phyloP scores from a whole-genome alignment of 2,113 vertebrate species.

The Salvelinus sp. region DNA sequence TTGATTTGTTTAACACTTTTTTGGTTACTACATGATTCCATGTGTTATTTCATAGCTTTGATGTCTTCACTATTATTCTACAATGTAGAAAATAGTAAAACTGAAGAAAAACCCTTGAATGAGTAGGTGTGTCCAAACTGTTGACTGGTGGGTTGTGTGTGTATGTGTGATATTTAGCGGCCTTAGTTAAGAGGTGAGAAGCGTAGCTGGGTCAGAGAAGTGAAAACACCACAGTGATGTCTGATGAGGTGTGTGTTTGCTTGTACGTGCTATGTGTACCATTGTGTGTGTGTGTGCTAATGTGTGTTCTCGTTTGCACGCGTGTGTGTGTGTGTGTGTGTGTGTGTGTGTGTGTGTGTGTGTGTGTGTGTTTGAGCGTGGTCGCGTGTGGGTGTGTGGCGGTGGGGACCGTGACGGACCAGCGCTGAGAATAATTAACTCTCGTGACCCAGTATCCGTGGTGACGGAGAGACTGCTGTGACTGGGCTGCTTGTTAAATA shows the following conservation, averaged over 20 bases:
- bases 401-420: conserved; percentile 38
- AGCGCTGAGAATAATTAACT: conserved; percentile 70
- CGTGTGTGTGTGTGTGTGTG: conserved; percentile 18
- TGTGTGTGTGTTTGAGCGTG: conserved; percentile 10
- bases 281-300: conserved; percentile 13
- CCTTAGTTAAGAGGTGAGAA: conserved; percentile 32
- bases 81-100: too few relatives aligned
- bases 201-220: conserved; percentile 26
- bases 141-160: background rate
- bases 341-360: conserved; percentile 11
- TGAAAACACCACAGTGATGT: background rate
- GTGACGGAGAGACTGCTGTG: conserved; percentile 51
- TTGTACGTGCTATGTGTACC: conserved; percentile 4
- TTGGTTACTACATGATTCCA: too few relatives aligned
- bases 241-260: conserved; percentile 18
- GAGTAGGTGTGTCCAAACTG: background rate
- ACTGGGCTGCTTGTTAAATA: conserved; percentile 61
- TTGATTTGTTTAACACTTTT: too few relatives aligned
- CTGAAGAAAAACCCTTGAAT: background rate
- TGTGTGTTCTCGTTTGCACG: conserved; percentile 17
- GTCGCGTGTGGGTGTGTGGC: conserved; percentile 19
- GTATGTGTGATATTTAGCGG: background rate
- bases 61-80: too few relatives aligned
- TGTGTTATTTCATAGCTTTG: too few relatives aligned
- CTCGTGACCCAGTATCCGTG: conserved; percentile 54